Conservation (phyloP, 2,797 vertebrate species). For the Typhlichthys subterraneus region DNA sequence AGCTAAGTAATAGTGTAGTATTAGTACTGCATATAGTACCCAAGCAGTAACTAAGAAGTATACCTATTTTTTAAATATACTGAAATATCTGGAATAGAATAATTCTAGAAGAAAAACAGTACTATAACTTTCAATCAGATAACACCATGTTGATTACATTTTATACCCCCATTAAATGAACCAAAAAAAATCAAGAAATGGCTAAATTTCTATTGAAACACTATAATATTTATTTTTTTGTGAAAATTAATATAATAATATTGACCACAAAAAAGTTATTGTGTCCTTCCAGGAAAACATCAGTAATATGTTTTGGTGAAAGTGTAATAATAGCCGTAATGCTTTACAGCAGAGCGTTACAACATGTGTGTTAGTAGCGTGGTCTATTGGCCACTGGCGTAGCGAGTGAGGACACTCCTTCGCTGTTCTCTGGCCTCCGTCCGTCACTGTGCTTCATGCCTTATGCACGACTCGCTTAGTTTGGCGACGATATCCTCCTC, state of each 20-base stretch:
- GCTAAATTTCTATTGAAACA: slow-evolving; percentile 3
- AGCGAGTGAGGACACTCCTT: slow-evolving; percentile 46
- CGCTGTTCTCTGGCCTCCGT: slow-evolving; percentile 29
- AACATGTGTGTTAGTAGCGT: slow-evolving; percentile 26
- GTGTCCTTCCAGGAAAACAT: background rate
- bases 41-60: background rate
- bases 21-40: no score
- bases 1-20: background rate
- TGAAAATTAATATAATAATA: background rate
- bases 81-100: no score
- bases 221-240: background rate
- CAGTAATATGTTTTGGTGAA: slow-evolving; percentile 15
- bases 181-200: background rate
- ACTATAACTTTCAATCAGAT: no score
- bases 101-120: no score
- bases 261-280: background rate
- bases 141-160: background rate
- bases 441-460: slow-evolving; percentile 46
- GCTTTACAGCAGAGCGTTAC: slow-evolving; percentile 8
- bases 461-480: slow-evolving; percentile 58
- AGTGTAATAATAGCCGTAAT: slow-evolving; percentile 5
- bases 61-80: slow-evolving; percentile 1
- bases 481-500: slow-evolving; percentile 30
- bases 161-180: background rate
- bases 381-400: slow-evolving; percentile 26